Base-by-base conservation (phyloP, 2,113 vertebrate genomes). In the Rhabdornis inornatus region DNA sequence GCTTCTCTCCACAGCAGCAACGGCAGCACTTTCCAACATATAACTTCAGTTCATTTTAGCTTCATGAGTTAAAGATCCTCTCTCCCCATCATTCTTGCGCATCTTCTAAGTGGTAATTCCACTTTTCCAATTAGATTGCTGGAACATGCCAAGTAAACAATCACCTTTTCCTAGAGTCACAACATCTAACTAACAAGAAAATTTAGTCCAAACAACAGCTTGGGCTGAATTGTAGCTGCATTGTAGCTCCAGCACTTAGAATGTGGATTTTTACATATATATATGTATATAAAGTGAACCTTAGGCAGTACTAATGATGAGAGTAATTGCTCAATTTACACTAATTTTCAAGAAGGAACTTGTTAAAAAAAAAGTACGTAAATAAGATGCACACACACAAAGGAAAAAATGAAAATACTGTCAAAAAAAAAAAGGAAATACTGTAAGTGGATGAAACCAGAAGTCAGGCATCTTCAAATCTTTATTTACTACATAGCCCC, bases 41-140 rank as follows among this genome's bases (percentile, higher is more conserved):
- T 91, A 92, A 95, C 97, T 97, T 87, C 87, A 93, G 96, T 88
- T 97, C 87, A 45, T 97, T 96, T 97, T 93, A 95, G 83, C 79
- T 96, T 94, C 96, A 66, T 94, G 52, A 94, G 95, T 96, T 95
- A 84, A 95, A 97, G 93, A 97, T 25, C 63, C 45, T 90, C 93
- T 81, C 64, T 94, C 68, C 50, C 64, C 95, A 96, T 98, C 92
- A 55, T 82, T 97, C 98, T 90, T 97, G 75, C 24, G 92, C 81
- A 74, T 91, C 92, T 90, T 94, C 92, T 94, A 96, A 98, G 95
- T 95, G 88, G 96, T 87, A 97, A 97, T 98, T 97, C 96, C 79
- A 89, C 96, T 96, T 96, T 97, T 98, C 95, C 96, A 97, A 97
- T 98, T 98, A 97, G 94, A 95, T 37, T 95, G 87, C 78, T 91